Conservation (phyloP, 1,140 invertebrate genomes). For the Cydia strobilella region DNA sequence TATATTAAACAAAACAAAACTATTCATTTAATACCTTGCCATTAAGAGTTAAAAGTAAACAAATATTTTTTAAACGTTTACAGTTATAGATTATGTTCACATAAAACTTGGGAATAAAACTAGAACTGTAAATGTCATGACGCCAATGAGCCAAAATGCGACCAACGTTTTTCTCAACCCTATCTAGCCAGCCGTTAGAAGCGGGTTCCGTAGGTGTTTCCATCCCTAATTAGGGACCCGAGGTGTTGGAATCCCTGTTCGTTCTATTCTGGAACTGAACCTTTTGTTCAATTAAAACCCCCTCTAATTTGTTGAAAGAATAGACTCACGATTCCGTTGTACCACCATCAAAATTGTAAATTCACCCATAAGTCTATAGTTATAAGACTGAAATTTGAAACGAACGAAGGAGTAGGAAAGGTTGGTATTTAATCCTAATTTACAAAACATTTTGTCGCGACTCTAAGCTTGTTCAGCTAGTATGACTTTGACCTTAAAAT, state of each 20-base stretch:
- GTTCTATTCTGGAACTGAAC: conserved; percentile 57
- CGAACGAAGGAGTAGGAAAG: background rate
- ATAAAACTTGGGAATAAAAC: too few species aligned
- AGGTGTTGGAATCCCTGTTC: conserved; percentile 73
- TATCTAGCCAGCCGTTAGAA: conserved; percentile 54
- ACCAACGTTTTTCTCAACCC: conserved; percentile 19
- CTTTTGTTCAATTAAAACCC: conserved; percentile 29
- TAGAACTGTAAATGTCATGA: too few species aligned
- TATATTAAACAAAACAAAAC: too few species aligned
- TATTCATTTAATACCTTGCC: too few species aligned
- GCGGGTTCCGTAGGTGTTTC: conserved; percentile 58
- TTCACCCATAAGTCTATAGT: background rate
- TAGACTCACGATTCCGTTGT: conserved; percentile 27
- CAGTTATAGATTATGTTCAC: too few species aligned
- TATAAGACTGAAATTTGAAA: background rate
- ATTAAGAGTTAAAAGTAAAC: too few species aligned
- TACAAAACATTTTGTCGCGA: conserved; percentile 3
- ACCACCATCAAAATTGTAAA: background rate
- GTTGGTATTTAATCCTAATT: background rate
- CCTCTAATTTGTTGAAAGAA: conserved; percentile 26
- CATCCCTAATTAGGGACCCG: conserved; percentile 69
- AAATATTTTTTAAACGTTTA: too few species aligned
- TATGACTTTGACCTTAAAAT: conserved; percentile 31
- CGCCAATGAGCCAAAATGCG: too few species aligned
- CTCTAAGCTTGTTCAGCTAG: conserved; percentile 40